Evolutionary conservation across 2,888 invertebrate genomes (phyloP).

Genomic region (Acheta domesticus): DNA sequence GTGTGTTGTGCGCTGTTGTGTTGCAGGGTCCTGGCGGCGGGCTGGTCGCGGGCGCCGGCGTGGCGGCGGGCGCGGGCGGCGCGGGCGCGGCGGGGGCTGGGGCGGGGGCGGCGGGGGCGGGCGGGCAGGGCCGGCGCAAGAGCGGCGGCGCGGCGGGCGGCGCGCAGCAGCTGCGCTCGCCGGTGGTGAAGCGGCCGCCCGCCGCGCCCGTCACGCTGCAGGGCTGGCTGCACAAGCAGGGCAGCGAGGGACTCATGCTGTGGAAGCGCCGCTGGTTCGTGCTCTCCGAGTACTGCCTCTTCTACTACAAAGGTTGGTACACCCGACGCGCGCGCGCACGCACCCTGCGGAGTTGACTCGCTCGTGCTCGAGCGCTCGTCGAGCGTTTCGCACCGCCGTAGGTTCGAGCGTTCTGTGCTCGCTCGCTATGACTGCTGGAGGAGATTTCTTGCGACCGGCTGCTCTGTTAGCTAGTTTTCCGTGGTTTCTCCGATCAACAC

Average conservation of each 20-base stretch:
- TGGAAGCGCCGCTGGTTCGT: constrained; percentile 97
- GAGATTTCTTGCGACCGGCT: too few relatives aligned
- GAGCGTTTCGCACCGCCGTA: too few relatives aligned
- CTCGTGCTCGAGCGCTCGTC: too few relatives aligned
- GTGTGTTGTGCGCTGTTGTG: too few relatives aligned
- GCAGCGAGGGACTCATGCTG: constrained; percentile 86
- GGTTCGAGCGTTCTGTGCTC: too few relatives aligned
- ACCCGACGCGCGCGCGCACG: too few relatives aligned
- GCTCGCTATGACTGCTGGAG: too few relatives aligned
- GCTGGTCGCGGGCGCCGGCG: too few relatives aligned
- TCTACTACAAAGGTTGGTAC: constrained; percentile 84
- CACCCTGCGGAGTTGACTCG: not conserved
- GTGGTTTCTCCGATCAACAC: too few relatives aligned
- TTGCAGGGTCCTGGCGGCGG: too few relatives aligned
- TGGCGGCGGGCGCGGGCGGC: not conserved
- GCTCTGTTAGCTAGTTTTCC: too few relatives aligned
- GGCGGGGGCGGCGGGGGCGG: not conserved
- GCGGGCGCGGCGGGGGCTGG: not conserved
- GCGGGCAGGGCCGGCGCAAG: constrained; percentile 18
- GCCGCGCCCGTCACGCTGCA: constrained; percentile 80
- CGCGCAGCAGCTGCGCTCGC: constrained; percentile 67
- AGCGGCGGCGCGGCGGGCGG: constrained; percentile 47
- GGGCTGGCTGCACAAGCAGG: constrained; percentile 90
- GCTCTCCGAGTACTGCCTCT: constrained; percentile 86
- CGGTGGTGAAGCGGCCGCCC: constrained; percentile 78